These are phyloP conservation scores for Harmothoe impar DNA, from an alignment of 2,888 invertebrate species.

Conservation along the genomic window DNA sequence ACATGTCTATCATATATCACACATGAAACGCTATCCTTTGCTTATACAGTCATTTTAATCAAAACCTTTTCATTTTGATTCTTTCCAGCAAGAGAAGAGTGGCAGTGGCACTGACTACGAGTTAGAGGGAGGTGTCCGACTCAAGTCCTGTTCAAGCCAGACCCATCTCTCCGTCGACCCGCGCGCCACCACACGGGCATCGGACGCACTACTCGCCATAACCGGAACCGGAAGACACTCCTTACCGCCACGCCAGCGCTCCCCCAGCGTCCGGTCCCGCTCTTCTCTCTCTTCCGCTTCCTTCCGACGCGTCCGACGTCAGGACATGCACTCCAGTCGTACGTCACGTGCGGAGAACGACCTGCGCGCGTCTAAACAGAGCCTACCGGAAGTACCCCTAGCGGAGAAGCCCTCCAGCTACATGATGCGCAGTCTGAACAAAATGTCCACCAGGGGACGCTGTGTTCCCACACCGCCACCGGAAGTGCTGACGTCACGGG, in stretches of 20 bases:
- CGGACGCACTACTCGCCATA: background rate
- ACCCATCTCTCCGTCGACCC: conserved; percentile 30
- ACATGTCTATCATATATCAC: no score
- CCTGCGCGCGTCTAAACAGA: background rate
- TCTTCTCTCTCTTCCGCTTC: background rate
- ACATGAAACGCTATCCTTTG: no score
- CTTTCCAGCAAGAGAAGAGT: conserved; percentile 58
- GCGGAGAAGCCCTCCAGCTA: conserved; percentile 49
- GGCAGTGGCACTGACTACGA: conserved; percentile 58
- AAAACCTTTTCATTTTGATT: background rate
- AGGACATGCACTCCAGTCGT: conserved; percentile 30
- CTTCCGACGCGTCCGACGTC: background rate
- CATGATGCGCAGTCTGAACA: conserved; percentile 44
- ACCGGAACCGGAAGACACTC: no score
- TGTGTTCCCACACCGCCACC: conserved; percentile 63
- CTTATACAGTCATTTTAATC: no score
- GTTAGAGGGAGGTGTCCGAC: conserved; percentile 30
- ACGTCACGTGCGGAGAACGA: background rate
- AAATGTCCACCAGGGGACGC: conserved; percentile 48
- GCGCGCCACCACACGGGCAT: conserved; percentile 6
- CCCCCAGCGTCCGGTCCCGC: conserved; percentile 10
- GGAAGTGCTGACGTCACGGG: conserved; percentile 69
- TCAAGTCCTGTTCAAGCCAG: conserved; percentile 46
- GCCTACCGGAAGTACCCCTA: conserved; percentile 50
- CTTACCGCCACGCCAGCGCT: background rate